Percentiles rank a stretch among this genome's conserved stretches.
These are phyloP conservation scores for Dryococelus australis DNA, from an alignment of 2,888 invertebrate genomes.

Conservation along the genomic window DNA sequence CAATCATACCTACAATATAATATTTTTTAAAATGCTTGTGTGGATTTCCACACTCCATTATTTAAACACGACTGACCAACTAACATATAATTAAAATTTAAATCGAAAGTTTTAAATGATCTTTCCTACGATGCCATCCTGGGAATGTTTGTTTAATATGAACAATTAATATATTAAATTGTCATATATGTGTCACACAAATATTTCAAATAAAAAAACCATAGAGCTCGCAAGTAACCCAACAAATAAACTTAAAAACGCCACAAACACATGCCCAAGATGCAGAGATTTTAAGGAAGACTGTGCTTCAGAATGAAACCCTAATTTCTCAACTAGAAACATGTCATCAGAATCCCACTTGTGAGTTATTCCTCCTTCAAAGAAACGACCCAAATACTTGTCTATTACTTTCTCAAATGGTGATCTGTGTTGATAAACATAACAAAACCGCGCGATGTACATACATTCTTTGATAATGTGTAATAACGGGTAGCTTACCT, in stretches of 20 bases:
- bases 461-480: background rate
- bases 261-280: background rate
- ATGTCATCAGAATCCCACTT: background rate
- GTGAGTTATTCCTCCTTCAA: background rate
- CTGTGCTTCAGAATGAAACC: background rate
- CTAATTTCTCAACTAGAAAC: background rate
- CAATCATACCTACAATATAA: too few species aligned
- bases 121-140: too few species aligned
- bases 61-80: too few species aligned
- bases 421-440: background rate
- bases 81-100: too few species aligned
- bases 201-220: background rate
- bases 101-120: too few species aligned
- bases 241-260: background rate
- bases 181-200: too few species aligned
- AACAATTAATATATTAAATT: too few species aligned
- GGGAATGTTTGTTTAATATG: too few species aligned
- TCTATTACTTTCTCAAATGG: background rate
- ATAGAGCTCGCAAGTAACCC: background rate
- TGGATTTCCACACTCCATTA: too few species aligned
- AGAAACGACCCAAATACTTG: background rate
- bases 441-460: background rate
- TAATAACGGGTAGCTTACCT: background rate
- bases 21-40: too few species aligned
- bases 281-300: background rate